A percentile compares a stretch with the other conserved stretches of the same genome.
Evolutionary conservation across 53 echinoderm and acorn worm genomes (phyloP).

Genomic region (Arbacia lixula): DNA sequence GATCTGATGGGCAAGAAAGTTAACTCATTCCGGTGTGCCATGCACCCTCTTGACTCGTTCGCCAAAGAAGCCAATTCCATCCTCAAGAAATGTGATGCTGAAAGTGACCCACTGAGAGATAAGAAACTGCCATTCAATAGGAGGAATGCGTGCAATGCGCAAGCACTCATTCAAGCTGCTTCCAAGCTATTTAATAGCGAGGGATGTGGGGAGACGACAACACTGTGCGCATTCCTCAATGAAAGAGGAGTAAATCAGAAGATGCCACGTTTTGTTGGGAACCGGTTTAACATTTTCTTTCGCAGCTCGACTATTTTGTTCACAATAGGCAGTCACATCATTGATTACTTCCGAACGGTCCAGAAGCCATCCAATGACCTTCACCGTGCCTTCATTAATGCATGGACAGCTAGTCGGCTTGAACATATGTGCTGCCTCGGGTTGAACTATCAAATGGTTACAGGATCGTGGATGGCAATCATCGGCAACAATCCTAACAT

Average conservation of each 20-base stretch:
- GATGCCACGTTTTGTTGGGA: constrained; percentile 28
- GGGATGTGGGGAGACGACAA: constrained; percentile 7
- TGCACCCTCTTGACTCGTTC: constrained; percentile 17
- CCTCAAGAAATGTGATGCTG: not conserved
- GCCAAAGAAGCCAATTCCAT: constrained; percentile 1
- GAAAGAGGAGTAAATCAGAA: not conserved
- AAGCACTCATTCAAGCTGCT: constrained; percentile 1
- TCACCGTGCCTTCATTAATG: constrained; percentile 18
- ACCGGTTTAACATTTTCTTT: constrained; percentile 50
- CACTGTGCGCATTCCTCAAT: not conserved
- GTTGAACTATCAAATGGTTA: not conserved
- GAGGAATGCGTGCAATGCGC: constrained; percentile 8
- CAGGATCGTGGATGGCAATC: constrained; percentile 3
- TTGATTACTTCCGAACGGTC: constrained; percentile 19
- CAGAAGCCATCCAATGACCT: constrained; percentile 12
- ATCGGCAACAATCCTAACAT: not conserved
- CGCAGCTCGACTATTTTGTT: not conserved
- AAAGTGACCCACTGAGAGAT: not conserved
- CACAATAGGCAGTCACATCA: not conserved
- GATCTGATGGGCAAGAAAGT: not conserved
- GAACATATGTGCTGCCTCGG: constrained; percentile 2
- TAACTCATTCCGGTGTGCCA: constrained; percentile 11
- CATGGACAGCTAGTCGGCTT: not conserved
- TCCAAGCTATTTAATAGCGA: constrained; percentile 20
- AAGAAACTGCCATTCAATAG: constrained; percentile 25